Base-by-base conservation (phyloP, 2,888 invertebrate species). In the Baronia brevicornis region DNA sequence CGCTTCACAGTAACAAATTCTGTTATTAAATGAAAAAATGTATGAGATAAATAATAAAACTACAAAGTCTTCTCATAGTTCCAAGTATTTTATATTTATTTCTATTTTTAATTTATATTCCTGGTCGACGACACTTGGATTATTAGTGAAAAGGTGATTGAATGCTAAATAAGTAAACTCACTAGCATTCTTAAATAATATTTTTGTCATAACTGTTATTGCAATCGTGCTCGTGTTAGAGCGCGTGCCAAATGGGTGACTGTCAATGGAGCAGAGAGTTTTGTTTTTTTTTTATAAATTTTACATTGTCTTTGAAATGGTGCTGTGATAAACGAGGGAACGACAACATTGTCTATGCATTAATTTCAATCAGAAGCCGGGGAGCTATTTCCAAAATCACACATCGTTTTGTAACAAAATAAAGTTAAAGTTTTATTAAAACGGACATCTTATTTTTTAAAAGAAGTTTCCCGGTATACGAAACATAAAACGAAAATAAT, bases 191-290 rank as follows among this genome's bases (percentile, higher is more conserved):
- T 22, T 36, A 22, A 36, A 36, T 36, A 29, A 36, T 30, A 22
- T 26, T 30, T 26, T 15, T 24, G 19, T 18, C 21, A 17, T 13
- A 28, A n/a, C n/a, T 19, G 11, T 7, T 3, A 8, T 12, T 5
- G 25, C 25, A 7, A 10, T 23, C 4, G 10, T 9, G 11, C 8
- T 14, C 7, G n/a, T 21, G 18, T 29, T 29, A 30, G 27, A 29
- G 29, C 29, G 32, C 46, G 58, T 78, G 80, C 80, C 82, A 80
- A 82, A 66, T 80, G 56, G 75, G 80, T 75, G 78, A 80, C 67
- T 73, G 72, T 78, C 73, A 74, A 71, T 60, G 60, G 53, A 54
- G 52, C 50, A 54, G 44, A 40, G 21, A 26, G 9, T 22, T 36
- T 30, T 27, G 22, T 25, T 27, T 26, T 12, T 15, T 17, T 7